These are phyloP conservation scores for Prionailurus viverrinus DNA, from an alignment of 2,113 vertebrate genomes.

Conservation along the genomic window DNA sequence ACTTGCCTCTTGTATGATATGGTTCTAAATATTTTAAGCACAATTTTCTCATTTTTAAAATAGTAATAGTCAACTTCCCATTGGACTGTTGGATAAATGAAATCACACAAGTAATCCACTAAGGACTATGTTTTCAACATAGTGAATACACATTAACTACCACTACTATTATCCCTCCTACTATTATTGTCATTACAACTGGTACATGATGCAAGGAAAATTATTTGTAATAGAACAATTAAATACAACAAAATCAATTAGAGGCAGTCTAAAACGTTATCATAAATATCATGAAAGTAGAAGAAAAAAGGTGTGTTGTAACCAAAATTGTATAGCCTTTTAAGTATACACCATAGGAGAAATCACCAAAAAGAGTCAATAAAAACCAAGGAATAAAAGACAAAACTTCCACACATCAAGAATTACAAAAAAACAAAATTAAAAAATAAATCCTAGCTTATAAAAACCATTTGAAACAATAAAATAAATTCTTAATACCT, in stretches of 20 bases:
- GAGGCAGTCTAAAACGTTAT: neutral
- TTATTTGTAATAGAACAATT: neutral
- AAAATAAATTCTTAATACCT: neutral
- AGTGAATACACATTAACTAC: neutral
- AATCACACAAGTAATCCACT: neutral
- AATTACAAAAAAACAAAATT: neutral
- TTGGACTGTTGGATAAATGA: neutral
- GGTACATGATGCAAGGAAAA: neutral
- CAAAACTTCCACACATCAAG: neutral
- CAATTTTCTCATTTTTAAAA: neutral
- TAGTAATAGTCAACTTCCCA: neutral
- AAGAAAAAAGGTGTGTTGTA: neutral
- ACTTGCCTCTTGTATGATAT: neutral
- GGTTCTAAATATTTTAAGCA: neutral
- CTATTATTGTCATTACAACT: neutral
- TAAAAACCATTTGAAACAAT: neutral
- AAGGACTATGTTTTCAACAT: neutral
- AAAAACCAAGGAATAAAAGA: neutral
- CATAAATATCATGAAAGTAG: neutral
- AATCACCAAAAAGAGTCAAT: neutral
- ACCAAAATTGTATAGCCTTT: neutral
- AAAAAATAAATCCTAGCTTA: neutral
- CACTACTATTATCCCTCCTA: neutral
- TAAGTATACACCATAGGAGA: neutral
- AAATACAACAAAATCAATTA: neutral